Evolutionary conservation across 2,888 invertebrate genomes (phyloP).

Genomic region (Chrysopilus asiliformis): DNA sequence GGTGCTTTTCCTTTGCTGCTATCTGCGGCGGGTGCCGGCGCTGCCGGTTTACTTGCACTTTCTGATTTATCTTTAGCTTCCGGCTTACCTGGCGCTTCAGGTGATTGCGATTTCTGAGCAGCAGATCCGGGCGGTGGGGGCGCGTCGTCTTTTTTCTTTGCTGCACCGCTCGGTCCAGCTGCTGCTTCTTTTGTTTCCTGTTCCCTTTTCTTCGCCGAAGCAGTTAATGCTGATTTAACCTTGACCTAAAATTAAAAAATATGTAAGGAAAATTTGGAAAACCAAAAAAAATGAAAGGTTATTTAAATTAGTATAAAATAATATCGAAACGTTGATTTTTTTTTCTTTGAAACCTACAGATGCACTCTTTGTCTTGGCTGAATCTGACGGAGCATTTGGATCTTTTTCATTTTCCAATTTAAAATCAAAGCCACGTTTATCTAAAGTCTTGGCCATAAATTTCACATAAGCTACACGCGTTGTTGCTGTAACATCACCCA

Average conservation of each 20-base stretch:
- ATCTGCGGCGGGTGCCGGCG: neutral
- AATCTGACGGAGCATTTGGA: too few relatives aligned
- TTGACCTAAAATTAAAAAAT: too few relatives aligned
- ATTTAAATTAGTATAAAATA: too few relatives aligned
- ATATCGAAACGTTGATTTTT: too few relatives aligned
- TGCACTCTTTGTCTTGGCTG: too few relatives aligned
- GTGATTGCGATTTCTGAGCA: slow-evolving; percentile 10
- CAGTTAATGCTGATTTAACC: too few relatives aligned
- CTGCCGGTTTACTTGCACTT: neutral
- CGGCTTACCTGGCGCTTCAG: slow-evolving; percentile 17
- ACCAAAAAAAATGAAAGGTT: too few relatives aligned
- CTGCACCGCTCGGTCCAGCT: neutral
- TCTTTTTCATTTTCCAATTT: neutral
- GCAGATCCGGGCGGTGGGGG: slow-evolving; percentile 2
- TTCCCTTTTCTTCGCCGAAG: too few relatives aligned
- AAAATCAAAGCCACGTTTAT: slow-evolving; percentile 25
- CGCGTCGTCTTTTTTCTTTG: slow-evolving; percentile 8
- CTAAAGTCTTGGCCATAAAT: slow-evolving; percentile 66
- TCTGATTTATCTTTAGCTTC: slow-evolving; percentile 10
- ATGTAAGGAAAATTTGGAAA: too few relatives aligned
- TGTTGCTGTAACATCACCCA: slow-evolving; percentile 59
- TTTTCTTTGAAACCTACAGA: too few relatives aligned
- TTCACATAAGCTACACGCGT: slow-evolving; percentile 77
- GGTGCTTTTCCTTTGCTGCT: slow-evolving; percentile 1
- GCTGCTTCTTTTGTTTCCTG: slow-evolving; percentile 1